phyloP scores from a whole-genome alignment of 2,888 invertebrate genomes.

The Scaeva pyrastri region DNA sequence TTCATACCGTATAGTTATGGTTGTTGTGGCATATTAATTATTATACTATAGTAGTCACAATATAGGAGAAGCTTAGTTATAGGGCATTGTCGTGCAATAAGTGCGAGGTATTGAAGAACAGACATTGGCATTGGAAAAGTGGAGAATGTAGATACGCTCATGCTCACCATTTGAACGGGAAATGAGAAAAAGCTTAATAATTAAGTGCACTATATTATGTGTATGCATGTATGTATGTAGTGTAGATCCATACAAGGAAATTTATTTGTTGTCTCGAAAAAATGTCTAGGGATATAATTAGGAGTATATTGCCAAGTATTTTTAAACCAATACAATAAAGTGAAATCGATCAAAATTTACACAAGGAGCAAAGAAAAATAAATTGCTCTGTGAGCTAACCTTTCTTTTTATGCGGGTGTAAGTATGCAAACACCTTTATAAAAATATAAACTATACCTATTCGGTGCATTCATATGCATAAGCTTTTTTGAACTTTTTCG shows the following conservation, averaged over 20 bases:
- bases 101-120: slow-evolving; percentile 41
- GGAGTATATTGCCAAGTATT: not conserved
- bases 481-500: no score
- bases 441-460: no score
- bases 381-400: no score
- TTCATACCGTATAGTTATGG: slow-evolving; percentile 5
- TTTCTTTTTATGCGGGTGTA: no score
- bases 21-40: slow-evolving; percentile 34
- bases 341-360: slow-evolving; percentile 36
- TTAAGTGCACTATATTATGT: not conserved
- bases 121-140: slow-evolving; percentile 62
- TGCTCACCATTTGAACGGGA: slow-evolving; percentile 1
- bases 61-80: slow-evolving; percentile 44
- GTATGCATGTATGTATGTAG: no score
- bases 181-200: not conserved
- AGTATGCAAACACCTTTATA: no score
- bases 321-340: slow-evolving; percentile 12
- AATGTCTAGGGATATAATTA: slow-evolving; percentile 18
- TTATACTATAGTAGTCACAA: slow-evolving; percentile 56
- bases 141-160: no score
- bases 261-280: slow-evolving; percentile 21
- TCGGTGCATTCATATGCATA: no score
- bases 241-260: not conserved
- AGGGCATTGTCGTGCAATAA: slow-evolving; percentile 54
- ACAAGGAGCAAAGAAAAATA: slow-evolving; percentile 15